Evolutionary conservation across 1,140 invertebrate species (phyloP).

Genomic region (Daktulosphaira vitifoliae): DNA sequence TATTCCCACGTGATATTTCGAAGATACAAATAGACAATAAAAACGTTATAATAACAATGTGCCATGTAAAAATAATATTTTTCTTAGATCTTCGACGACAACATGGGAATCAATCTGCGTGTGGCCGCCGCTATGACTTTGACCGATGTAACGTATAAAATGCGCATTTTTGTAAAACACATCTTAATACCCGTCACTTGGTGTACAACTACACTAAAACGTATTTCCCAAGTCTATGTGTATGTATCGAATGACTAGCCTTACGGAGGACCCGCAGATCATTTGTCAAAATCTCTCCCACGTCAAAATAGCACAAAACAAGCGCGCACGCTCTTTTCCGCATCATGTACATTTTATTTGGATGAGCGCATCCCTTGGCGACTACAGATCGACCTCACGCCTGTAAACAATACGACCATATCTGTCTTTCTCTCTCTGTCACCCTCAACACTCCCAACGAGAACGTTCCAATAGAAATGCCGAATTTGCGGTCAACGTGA

Average conservation of each 20-base stretch:
- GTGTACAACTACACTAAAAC: not conserved
- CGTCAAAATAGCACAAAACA: slow-evolving; percentile 19
- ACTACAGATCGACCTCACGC: no score
- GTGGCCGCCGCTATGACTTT: slow-evolving; percentile 22
- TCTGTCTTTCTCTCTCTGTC: no score
- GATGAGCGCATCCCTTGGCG: no score
- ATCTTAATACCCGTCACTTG: no score
- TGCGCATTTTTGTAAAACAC: not conserved
- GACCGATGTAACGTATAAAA: slow-evolving; percentile 8
- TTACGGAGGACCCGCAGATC: not conserved
- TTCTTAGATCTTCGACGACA: not conserved
- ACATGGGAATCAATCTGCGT: slow-evolving; percentile 24
- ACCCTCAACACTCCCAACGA: no score
- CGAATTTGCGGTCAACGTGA: no score
- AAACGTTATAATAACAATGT: not conserved
- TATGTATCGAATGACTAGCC: not conserved
- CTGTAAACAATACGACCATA: no score
- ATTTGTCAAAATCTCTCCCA: slow-evolving; percentile 31
- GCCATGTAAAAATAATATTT: not conserved
- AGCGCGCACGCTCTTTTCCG: no score
- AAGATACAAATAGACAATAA: not conserved
- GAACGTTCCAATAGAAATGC: no score
- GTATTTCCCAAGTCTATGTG: not conserved
- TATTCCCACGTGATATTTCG: no score
- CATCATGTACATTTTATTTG: no score